Base-by-base conservation (phyloP, 1,140 invertebrate species). In the Drosophila carrolli region DNA sequence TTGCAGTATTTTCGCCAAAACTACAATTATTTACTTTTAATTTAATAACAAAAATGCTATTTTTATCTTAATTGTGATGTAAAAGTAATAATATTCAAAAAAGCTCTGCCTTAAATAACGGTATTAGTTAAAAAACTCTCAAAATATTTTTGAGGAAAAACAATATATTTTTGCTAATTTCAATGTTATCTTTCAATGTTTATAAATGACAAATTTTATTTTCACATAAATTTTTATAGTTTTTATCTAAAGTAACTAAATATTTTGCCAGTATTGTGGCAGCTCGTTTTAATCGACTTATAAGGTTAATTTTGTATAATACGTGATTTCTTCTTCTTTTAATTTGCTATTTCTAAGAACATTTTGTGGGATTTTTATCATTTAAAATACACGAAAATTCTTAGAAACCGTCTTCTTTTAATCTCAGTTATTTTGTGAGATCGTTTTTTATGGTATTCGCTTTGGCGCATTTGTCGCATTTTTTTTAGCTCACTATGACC, bases 401-500 rank as follows among this genome's bases (percentile, higher is more conserved):
- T 23, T 10, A n/a, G 19, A 56, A 55, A 55, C 35, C 4, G 16
- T 41, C 13, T 27, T 40, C 2, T 14, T 56, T 29, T 29, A n/a
- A 53, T 37, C 50, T 53, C 32, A 37, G 50, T 23, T 27, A 32
- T 61, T 9, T 57, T n/a, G 6, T n/a, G 19, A 38, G 7, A 9
- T 55, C 14, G 4, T 11, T 3, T 57, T 60, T 32, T 29, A 29
- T 54, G 32, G 13, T 11, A 56, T 43, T 56, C n/a, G 37, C 13
- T 57, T 32, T 47, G 27, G n/a, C 27, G n/a, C 29, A 14, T 46
- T 29, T 27, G 16, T 29, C 14, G 57, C 13, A 9, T n/a, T 19
- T 23, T 44, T 35, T 50, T 35, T 43, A 43, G n/a, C 13, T 5
- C 13, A 35, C 32, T 23, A 14, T 60, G 61, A 61, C 61, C 61